These are phyloP conservation scores for Dusona sp. DNA, from an alignment of 2,888 invertebrate species.

Conservation along the genomic window DNA sequence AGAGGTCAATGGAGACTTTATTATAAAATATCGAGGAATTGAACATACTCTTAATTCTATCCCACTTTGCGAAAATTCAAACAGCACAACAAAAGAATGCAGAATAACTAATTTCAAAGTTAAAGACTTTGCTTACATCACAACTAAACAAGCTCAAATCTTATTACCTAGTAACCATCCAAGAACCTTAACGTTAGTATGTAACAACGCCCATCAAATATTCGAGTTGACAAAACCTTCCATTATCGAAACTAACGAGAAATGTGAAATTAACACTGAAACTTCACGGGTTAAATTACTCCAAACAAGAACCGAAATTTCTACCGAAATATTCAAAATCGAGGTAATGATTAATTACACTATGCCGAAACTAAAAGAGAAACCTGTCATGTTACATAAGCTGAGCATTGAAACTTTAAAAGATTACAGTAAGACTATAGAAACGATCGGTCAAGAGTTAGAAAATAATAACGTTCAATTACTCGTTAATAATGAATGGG, in stretches of 20 bases:
- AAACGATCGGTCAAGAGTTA: slow-evolving; percentile 1
- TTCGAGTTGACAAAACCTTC: slow-evolving; percentile 14
- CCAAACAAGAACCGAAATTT: slow-evolving; percentile 14
- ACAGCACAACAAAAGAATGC: background rate
- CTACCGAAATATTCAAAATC: slow-evolving; percentile 15
- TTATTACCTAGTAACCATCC: slow-evolving; percentile 14
- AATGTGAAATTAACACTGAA: slow-evolving; percentile 10
- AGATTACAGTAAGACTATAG: slow-evolving; percentile 37
- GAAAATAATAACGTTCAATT: slow-evolving; percentile 22
- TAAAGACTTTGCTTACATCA: slow-evolving; percentile 11
- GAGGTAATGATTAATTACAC: background rate
- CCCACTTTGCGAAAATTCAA: slow-evolving; percentile 18
- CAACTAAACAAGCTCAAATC: slow-evolving; percentile 14
- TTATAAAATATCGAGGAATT: slow-evolving; percentile 22
- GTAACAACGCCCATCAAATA: slow-evolving; percentile 5
- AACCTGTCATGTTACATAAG: slow-evolving; percentile 8
- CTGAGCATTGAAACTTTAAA: slow-evolving; percentile 26
- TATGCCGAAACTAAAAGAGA: background rate
- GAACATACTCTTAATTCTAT: slow-evolving; percentile 28
- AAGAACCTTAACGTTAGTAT: slow-evolving; percentile 14
- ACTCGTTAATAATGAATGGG: slow-evolving; percentile 35
- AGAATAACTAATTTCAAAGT: slow-evolving; percentile 14
- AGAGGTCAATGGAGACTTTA: slow-evolving; percentile 28
- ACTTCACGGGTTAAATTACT: slow-evolving; percentile 23
- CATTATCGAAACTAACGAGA: slow-evolving; percentile 22